Evolutionary conservation across 2,888 invertebrate genomes (phyloP).

Genomic region (Epinotia demarniana): DNA sequence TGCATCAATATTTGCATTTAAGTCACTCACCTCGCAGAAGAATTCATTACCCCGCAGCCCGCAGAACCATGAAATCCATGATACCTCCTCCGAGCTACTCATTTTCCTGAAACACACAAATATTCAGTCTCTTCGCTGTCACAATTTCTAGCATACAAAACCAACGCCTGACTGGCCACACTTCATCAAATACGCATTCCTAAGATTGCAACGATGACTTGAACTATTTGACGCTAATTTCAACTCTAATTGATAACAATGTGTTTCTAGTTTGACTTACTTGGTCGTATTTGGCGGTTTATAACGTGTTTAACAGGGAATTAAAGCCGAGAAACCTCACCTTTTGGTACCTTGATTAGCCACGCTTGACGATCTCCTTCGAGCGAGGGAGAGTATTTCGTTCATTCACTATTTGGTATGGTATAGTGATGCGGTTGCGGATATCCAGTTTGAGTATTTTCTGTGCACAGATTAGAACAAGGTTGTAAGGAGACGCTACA

Average conservation of each 20-base stretch:
- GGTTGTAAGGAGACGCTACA: neutral
- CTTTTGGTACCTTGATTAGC: slow-evolving; percentile 95
- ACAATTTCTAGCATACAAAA: slow-evolving; percentile 28
- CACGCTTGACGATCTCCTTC: slow-evolving; percentile 88
- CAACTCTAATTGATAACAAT: slow-evolving; percentile 49
- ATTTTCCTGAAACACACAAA: slow-evolving; percentile 89
- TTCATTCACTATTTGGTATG: slow-evolving; percentile 31
- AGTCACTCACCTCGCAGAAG: slow-evolving; percentile 87
- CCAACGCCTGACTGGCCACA: slow-evolving; percentile 62
- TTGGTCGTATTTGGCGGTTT: slow-evolving; percentile 51
- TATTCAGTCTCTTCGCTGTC: slow-evolving; percentile 22
- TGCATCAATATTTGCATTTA: neutral
- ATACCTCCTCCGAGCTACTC: slow-evolving; percentile 99
- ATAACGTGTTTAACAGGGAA: slow-evolving; percentile 54
- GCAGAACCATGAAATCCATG: slow-evolving; percentile 99
- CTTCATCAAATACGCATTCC: slow-evolving; percentile 61
- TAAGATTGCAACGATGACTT: slow-evolving; percentile 59
- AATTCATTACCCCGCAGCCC: slow-evolving; percentile 99
- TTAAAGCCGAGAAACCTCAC: slow-evolving; percentile 81
- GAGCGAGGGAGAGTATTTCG: slow-evolving; percentile 46
- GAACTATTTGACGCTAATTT: slow-evolving; percentile 50
- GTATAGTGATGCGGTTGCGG: slow-evolving; percentile 39
- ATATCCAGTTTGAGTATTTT: slow-evolving; percentile 40
- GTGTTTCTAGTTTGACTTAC: slow-evolving; percentile 49
- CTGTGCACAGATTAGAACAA: slow-evolving; percentile 8